A percentile compares a stretch with the other conserved stretches of the same genome.
These are phyloP conservation scores for Lepidurus arcticus DNA, from an alignment of 1,140 invertebrate genomes.

Conservation along the genomic window DNA sequence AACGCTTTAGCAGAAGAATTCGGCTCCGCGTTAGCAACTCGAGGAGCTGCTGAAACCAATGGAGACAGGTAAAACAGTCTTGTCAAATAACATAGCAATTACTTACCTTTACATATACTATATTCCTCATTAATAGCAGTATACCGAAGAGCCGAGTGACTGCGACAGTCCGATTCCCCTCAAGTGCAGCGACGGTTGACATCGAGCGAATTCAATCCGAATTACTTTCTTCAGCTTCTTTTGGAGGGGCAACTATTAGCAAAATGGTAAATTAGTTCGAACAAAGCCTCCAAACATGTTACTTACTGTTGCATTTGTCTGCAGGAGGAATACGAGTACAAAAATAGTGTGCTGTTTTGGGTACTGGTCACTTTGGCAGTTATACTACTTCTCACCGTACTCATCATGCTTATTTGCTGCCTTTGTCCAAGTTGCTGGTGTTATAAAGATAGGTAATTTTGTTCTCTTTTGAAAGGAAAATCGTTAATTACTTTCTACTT, in stretches of 20 bases:
- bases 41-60: constrained; percentile 37
- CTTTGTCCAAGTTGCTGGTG: constrained; percentile 73
- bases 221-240: constrained; percentile 43
- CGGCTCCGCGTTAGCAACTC: constrained; percentile 5
- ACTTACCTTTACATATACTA: constrained; percentile 35
- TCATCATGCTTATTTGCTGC: constrained; percentile 68
- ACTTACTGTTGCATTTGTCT: constrained; percentile 24
- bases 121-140: not conserved
- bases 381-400: constrained; percentile 61
- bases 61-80: constrained; percentile 42
- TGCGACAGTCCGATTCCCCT: constrained; percentile 60
- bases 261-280: constrained; percentile 22
- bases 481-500: not conserved
- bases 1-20: constrained; percentile 22
- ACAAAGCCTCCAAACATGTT: constrained; percentile 43
- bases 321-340: constrained; percentile 60
- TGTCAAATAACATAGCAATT: constrained; percentile 22
- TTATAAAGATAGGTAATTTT: constrained; percentile 50
- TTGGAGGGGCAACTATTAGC: not conserved
- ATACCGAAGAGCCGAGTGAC: constrained; percentile 58
- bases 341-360: constrained; percentile 67
- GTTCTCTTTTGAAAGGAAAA: not conserved
- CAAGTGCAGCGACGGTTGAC: constrained; percentile 57
- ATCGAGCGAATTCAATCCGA: constrained; percentile 59
- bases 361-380: constrained; percentile 65